Evolutionary conservation across 2,888 invertebrate species (phyloP), one percentile per base, ranked within the genome.

Genomic region (Dastarcus helophoroides): DNA sequence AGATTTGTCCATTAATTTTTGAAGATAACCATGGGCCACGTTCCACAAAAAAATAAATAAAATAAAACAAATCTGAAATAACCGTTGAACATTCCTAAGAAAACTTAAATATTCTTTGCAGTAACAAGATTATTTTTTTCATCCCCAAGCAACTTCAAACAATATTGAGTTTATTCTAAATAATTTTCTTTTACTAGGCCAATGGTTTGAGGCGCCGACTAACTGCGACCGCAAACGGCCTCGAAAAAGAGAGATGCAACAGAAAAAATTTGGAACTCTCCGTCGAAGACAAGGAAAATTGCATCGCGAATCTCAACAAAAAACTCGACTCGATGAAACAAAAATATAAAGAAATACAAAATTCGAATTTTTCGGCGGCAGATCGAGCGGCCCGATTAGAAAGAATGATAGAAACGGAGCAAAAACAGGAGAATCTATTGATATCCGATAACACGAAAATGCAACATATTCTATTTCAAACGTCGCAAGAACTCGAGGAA

Each of bases 361-460:
- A 67, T 38, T 66, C 68, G 44, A 61, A 66, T 3, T 62, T 71
- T 44, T 65, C 69, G 12, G 62, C 73, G 0, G 68, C 67, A 22
- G 75, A 74, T 44, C 61, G 73, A 16, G 64, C 69, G 0, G 69
- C 64, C 30, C 67, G 73, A 43, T 56, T 79, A 4, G 70, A 76
- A 47, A 65, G 69, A 14, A 69, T 79, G 54, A 58, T 76, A 10
- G 68, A 69, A 60, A 64, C 63, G 23, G 71, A 71, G 44, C 67
- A 71, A 44, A 63, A 60, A 9, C 66, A 63, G 42, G 63, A 66
- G n/a, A 62, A 49, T 22, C 58, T 61, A 17, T 32, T 71, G 32
- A 59, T 62, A 2, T 32, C 48, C 24, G 70, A 65, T 41, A 62
- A 64, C 29, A 67, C 67, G 42, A 56, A 64, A 22, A 59, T 68